Evolutionary conservation across 2,888 invertebrate genomes (phyloP), one percentile per base, ranked within the genome.

Genomic region (Calameuta pallipes): DNA sequence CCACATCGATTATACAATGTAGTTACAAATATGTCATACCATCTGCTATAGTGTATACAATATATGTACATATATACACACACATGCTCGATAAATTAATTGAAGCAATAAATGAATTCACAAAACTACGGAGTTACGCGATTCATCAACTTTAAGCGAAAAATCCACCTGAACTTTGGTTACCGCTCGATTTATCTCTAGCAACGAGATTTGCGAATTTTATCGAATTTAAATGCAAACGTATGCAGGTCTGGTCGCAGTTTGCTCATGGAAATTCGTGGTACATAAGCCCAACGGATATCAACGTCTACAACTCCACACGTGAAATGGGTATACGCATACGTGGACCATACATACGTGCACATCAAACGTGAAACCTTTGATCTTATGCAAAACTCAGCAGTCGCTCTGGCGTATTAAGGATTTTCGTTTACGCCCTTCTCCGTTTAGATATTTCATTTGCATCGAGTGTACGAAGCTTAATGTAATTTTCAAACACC

Each of bases 141-240:
- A 56, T 56, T 56, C 56, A 23, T 56, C 56, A 56, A 56, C 23
- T 56, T 56, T 56, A 23, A 56, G 56, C 56, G 23, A 56, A 56
- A 56, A 56, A 56, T 56, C 56, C 23, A 56, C 56, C 56, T 23
- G 56, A 56, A 56, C 56, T 56, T 56, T 56, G 23, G 56, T 56
- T 56, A 56, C 56, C 56, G 9, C 56, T 23, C 56, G 23, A 56
- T 56, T 56, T 56, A 23, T 56, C 56, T 56, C 56, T 15, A 15
- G 23, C 56, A 23, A 23, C 56, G 56, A 56, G 56, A 56, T 56
- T 56, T 15, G 9, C 23, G 56, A 56, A 23, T 56, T 56, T 56
- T 71, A 34, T 34, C 71, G 71, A 71, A 71, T 71, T 56, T 71
- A 71, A 71, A 31, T 71, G 71, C 34, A 71, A 71, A 71, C 15